A percentile compares a stretch with the other conserved stretches of the same genome.
Conservation (phyloP, 1,140 invertebrate genomes). For the Stenopsyche tienmushanensis region DNA sequence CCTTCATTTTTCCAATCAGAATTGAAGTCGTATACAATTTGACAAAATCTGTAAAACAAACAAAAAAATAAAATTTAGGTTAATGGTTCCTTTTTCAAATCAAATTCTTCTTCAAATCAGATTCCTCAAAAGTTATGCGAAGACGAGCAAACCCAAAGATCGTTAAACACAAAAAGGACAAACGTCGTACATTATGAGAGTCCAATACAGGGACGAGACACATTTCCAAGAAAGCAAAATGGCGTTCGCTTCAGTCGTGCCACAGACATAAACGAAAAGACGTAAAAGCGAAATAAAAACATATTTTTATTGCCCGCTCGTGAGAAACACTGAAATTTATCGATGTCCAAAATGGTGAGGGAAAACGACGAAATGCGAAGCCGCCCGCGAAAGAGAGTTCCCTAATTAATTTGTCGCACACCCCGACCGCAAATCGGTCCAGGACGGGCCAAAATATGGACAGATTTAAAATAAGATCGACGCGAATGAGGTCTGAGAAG, state of each 20-base stretch:
- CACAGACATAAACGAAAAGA: conserved; percentile 26
- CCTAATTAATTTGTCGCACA: neutral
- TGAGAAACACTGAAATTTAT: conserved; percentile 27
- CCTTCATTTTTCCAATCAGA: neutral
- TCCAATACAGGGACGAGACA: conserved; percentile 17
- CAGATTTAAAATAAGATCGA: conserved; percentile 3
- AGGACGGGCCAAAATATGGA: too few relatives aligned
- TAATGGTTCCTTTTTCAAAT: too few relatives aligned
- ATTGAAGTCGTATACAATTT: conserved; percentile 2
- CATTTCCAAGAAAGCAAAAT: conserved; percentile 24
- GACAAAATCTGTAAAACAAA: conserved; percentile 31
- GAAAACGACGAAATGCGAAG: neutral
- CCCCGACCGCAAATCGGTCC: too few relatives aligned
- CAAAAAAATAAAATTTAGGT: neutral
- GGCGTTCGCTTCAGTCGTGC: conserved; percentile 15
- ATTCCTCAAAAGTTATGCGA: neutral
- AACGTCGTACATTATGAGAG: too few relatives aligned
- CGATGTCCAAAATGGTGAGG: conserved; percentile 7
- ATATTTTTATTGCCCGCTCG: conserved; percentile 28
- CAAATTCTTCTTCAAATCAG: too few relatives aligned
- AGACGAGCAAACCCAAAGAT: neutral
- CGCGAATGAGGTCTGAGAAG: conserved; percentile 18
- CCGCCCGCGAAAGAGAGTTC: neutral
- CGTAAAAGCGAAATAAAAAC: conserved; percentile 36
- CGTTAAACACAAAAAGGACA: too few relatives aligned